Evolutionary conservation across 2,113 vertebrate species (phyloP).

Genomic region (Neogale vison): DNA sequence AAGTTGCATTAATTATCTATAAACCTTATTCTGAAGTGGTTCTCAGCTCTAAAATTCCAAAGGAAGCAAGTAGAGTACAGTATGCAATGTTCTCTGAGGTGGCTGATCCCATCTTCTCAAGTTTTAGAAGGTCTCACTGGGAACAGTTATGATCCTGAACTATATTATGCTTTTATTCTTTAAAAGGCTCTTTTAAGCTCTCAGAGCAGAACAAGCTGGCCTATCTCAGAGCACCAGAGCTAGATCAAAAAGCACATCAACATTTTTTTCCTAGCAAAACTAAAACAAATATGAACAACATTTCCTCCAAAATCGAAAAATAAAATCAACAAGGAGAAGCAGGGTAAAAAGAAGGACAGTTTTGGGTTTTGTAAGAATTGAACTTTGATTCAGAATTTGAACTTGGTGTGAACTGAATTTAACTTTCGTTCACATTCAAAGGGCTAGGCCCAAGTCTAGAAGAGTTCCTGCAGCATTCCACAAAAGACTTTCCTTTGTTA

Average conservation of each 20-base stretch:
- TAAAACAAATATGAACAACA: neutral
- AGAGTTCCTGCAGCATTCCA: neutral
- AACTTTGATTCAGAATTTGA: neutral
- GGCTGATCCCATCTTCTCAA: neutral
- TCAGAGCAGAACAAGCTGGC: constrained; percentile 47
- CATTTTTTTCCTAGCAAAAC: neutral
- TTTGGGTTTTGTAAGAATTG: constrained; percentile 37
- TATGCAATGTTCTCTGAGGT: constrained; percentile 22
- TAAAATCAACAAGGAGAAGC: neutral
- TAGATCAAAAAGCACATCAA: constrained; percentile 20
- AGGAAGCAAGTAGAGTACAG: constrained; percentile 50
- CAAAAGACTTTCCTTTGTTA: neutral
- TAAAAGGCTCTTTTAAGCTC: constrained; percentile 56
- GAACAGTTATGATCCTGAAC: neutral
- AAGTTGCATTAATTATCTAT: constrained; percentile 55
- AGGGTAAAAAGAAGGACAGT: neutral
- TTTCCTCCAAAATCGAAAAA: constrained; percentile 43
- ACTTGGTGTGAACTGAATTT: neutral
- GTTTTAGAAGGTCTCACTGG: constrained; percentile 53
- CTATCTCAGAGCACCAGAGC: neutral
- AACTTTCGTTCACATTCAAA: neutral
- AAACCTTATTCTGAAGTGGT: constrained; percentile 54
- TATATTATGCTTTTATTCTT: constrained; percentile 59
- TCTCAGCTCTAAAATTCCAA: neutral
- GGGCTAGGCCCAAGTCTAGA: neutral